These are phyloP conservation scores for Troides helena DNA, from an alignment of 2,888 invertebrate species.

Conservation along the genomic window DNA sequence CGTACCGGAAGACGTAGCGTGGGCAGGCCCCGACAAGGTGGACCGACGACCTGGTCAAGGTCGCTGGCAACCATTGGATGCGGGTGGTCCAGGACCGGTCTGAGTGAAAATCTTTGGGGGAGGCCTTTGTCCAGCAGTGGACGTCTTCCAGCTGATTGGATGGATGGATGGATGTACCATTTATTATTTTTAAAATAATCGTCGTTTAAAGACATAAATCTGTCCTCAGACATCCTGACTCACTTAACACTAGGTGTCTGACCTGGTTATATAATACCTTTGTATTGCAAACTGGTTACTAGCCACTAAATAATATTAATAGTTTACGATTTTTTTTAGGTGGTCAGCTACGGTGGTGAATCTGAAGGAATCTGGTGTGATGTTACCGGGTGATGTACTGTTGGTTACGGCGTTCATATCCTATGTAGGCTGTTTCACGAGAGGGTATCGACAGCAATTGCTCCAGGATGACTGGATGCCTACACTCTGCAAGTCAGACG, in stretches of 20 bases:
- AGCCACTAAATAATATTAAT: not conserved
- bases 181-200: no score
- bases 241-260: not conserved
- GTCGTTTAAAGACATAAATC: no score
- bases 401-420: constrained; percentile 95
- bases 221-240: no score
- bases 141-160: no score
- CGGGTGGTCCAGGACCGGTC: no score
- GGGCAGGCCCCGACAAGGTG: no score
- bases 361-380: constrained; percentile 85
- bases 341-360: constrained; percentile 76
- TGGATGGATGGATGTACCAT: no score
- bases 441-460: constrained; percentile 88
- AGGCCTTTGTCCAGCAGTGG: no score
- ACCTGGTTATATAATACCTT: not conserved
- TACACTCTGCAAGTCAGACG: constrained; percentile 83
- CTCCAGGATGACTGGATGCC: constrained; percentile 91
- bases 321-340: constrained; percentile 39
- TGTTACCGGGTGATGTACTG: constrained; percentile 93
- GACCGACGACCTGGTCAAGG: no score
- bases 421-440: constrained; percentile 96
- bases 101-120: no score
- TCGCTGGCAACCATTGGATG: no score
- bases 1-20: no score
- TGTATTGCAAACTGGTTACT: not conserved